Evolutionary conservation across 37 sponge, comb jelly and placozoan species (phyloP).

Genomic region (Cladorhizidae sp.): DNA sequence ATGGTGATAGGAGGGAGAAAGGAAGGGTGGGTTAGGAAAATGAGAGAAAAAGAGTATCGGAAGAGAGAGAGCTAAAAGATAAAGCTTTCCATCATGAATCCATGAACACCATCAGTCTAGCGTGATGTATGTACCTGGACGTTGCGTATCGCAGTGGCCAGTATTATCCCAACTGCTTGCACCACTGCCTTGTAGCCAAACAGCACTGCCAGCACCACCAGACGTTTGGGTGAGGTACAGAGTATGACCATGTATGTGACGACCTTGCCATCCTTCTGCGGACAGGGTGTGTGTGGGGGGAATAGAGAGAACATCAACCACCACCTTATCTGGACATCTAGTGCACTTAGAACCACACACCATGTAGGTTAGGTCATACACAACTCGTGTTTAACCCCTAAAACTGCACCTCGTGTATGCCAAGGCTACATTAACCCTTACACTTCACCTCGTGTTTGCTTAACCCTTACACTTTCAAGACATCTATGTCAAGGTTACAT

Average conservation of each 20-base stretch:
- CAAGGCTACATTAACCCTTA: too few species aligned
- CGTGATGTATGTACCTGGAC: conserved; percentile 4
- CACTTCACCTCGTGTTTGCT: too few species aligned
- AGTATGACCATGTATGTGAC: conserved; percentile 12
- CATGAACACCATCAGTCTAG: neutral
- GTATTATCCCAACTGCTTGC: conserved; percentile 43
- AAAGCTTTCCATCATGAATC: neutral
- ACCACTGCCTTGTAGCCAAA: conserved; percentile 57
- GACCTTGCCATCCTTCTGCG: conserved; percentile 24
- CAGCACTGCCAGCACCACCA: conserved; percentile 17
- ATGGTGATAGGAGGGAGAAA: too few species aligned
- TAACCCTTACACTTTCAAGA: too few species aligned
- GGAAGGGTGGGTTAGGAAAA: too few species aligned
- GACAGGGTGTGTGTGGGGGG: neutral
- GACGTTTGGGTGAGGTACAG: conserved; percentile 14
- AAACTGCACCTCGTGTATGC: too few species aligned
- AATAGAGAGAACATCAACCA: neutral
- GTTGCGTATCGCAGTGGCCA: conserved; percentile 44
- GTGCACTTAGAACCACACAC: too few species aligned
- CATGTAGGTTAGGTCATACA: too few species aligned
- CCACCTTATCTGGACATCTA: too few species aligned
- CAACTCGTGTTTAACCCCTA: too few species aligned
- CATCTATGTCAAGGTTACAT: too few species aligned
- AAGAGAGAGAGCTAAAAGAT: neutral
- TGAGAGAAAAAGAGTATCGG: too few species aligned